Percentiles rank a stretch among this genome's conserved stretches.
These are phyloP conservation scores for Simalia tracyae DNA, from an alignment of 2,797 vertebrate species.

Conservation along the genomic window DNA sequence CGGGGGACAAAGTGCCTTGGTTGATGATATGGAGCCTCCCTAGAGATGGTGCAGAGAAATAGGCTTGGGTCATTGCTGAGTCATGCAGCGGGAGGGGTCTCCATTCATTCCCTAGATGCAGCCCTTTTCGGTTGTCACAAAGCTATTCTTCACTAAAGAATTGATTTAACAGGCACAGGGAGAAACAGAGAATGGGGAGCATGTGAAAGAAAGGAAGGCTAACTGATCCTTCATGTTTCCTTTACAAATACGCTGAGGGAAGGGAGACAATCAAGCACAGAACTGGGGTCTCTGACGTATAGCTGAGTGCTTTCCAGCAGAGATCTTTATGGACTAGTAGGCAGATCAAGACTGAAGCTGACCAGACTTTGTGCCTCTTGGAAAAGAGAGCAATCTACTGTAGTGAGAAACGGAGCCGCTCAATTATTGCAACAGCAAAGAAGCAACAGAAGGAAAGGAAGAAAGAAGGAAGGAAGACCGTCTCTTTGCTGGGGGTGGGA, in stretches of 20 bases:
- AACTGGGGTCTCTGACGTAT: constrained; percentile 72
- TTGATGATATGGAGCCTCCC: constrained; percentile 59
- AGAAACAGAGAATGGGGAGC: constrained; percentile 43
- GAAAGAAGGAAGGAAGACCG: constrained; percentile 74
- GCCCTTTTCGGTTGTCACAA: constrained; percentile 72
- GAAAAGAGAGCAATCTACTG: constrained; percentile 75
- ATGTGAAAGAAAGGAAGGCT: constrained; percentile 33
- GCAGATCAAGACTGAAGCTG: constrained; percentile 75
- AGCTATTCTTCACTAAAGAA: constrained; percentile 65
- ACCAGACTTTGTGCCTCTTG: constrained; percentile 76
- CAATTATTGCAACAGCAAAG: constrained; percentile 74
- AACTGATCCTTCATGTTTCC: constrained; percentile 29
- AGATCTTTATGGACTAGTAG: constrained; percentile 74
- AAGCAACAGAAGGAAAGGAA: constrained; percentile 76
- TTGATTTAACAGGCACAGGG: constrained; percentile 73
- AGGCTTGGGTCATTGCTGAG: constrained; percentile 53
- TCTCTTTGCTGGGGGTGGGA: constrained; percentile 75
- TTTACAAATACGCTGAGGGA: constrained; percentile 29
- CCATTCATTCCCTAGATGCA: constrained; percentile 59
- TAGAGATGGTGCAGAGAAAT: constrained; percentile 48
- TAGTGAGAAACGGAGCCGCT: constrained; percentile 73
- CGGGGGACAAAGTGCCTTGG: constrained; percentile 69
- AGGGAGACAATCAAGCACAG: constrained; percentile 50
- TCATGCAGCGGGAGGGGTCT: constrained; percentile 65
- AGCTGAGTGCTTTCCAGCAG: constrained; percentile 73